Conservation (phyloP, 2,888 invertebrate genomes). For the Gortyna flavago region DNA sequence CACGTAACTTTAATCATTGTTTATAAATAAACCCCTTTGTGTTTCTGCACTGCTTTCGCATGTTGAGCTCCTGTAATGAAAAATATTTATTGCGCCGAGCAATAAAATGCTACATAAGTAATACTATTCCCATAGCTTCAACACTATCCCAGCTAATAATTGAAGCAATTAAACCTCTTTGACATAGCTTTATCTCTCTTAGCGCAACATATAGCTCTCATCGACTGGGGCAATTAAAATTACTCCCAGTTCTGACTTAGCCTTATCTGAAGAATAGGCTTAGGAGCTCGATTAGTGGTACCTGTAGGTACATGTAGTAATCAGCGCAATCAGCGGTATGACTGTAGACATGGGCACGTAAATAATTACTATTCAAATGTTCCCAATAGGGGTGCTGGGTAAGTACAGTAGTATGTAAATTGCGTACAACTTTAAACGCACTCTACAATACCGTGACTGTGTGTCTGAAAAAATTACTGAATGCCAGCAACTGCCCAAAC, state of each 20-base stretch:
- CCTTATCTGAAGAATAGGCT: constrained; percentile 47
- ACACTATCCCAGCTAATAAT: constrained; percentile 41
- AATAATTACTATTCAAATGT: constrained; percentile 23
- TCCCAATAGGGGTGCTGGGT: neutral
- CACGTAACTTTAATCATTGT: too few species aligned
- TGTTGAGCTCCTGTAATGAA: neutral
- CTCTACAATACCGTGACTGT: neutral
- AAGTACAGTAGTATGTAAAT: neutral
- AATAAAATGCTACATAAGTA: neutral
- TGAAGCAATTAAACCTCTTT: constrained; percentile 35
- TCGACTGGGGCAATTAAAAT: constrained; percentile 47
- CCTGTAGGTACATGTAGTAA: constrained; percentile 8
- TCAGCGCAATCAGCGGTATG: constrained; percentile 18
- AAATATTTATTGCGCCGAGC: neutral
- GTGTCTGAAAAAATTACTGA: too few species aligned
- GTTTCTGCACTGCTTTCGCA: too few species aligned
- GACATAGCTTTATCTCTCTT: constrained; percentile 24
- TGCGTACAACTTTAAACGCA: neutral
- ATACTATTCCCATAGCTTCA: constrained; percentile 22
- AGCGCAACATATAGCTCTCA: constrained; percentile 27
- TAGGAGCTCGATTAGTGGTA: constrained; percentile 33
- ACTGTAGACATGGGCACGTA: neutral
- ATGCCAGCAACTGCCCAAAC: too few species aligned
- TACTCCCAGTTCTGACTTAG: constrained; percentile 41
- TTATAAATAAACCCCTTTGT: too few species aligned